A percentile compares a stretch with the other conserved stretches of the same genome.
phyloP scores from a whole-genome alignment of 2,888 invertebrate genomes.

The Caenorhabditis sp. region DNA sequence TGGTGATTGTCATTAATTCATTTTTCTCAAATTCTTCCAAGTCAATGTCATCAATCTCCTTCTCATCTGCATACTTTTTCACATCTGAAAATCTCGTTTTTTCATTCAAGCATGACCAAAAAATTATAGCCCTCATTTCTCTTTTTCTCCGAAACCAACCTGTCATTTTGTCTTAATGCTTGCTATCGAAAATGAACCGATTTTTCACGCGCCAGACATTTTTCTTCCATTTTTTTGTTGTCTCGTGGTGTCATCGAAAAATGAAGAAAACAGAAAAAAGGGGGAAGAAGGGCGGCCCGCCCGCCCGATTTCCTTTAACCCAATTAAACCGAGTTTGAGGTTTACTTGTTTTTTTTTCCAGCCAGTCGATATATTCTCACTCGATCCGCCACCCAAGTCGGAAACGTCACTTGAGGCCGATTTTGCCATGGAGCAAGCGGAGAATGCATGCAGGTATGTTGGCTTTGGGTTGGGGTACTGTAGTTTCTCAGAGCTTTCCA shows the following conservation, averaged over 20 bases:
- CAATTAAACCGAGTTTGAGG: not conserved
- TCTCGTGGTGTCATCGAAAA: not conserved
- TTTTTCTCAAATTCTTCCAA: not conserved
- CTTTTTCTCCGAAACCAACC: constrained; percentile 7
- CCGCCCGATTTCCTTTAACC: not conserved
- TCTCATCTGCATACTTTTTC: not conserved
- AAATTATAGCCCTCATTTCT: not conserved
- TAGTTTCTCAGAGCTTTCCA: not conserved
- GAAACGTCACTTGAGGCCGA: constrained; percentile 48
- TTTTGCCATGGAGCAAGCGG: constrained; percentile 48
- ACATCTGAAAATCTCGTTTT: not conserved
- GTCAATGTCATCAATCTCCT: not conserved
- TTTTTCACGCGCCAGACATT: not conserved
- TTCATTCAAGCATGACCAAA: no score
- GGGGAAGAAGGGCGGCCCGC: not conserved
- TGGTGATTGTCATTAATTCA: not conserved
- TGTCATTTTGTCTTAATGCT: not conserved
- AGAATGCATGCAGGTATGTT: constrained; percentile 49
- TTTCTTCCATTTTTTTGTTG: not conserved
- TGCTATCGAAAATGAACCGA: not conserved
- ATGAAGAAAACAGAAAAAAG: not conserved
- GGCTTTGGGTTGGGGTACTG: not conserved
- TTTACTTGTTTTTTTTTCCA: constrained; percentile 28
- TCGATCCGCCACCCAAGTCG: constrained; percentile 46
- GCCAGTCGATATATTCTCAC: constrained; percentile 49